Conservation (phyloP, 1,140 invertebrate species). For the Diabrotica undecimpunctata region DNA sequence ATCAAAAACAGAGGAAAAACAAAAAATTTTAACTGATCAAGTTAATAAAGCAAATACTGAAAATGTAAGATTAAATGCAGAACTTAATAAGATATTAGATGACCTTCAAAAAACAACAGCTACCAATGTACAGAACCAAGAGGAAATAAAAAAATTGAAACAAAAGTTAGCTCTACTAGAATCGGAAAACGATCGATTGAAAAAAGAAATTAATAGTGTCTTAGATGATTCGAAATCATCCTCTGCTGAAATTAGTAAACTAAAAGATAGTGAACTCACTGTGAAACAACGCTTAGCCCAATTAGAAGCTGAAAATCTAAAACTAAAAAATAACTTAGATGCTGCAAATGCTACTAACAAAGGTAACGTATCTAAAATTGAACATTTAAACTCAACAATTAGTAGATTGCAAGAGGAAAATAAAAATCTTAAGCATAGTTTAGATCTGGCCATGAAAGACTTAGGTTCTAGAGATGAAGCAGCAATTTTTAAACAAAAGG, state of each 20-base stretch:
- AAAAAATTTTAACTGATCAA: conserved; percentile 20
- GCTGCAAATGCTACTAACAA: conserved; percentile 10
- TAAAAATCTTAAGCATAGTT: conserved; percentile 21
- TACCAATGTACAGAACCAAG: conserved; percentile 6
- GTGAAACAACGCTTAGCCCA: conserved; percentile 26
- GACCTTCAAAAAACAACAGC: conserved; percentile 13
- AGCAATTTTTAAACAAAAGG: conserved; percentile 16
- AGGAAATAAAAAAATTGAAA: conserved; percentile 8
- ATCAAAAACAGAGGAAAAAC: background rate
- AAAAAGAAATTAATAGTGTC: conserved; percentile 23
- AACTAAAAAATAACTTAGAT: conserved; percentile 27
- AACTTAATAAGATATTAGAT: conserved; percentile 23
- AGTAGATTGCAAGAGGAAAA: conserved; percentile 19
- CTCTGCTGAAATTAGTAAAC: conserved; percentile 7
- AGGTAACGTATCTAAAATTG: background rate
- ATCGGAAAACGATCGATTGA: conserved; percentile 17
- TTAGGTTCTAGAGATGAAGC: conserved; percentile 11
- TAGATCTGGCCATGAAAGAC: conserved; percentile 6
- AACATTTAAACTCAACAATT: conserved; percentile 7
- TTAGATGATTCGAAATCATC: conserved; percentile 13
- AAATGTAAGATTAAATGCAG: conserved; percentile 22
- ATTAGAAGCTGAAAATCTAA: conserved; percentile 24
- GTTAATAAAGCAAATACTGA: conserved; percentile 26
- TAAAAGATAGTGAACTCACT: conserved; percentile 8
- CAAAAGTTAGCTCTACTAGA: conserved; percentile 19